Percentiles rank a stretch among this genome's conserved stretches.
phyloP scores from a whole-genome alignment of 2,797 vertebrate species.

The Gambusia yucatana region DNA sequence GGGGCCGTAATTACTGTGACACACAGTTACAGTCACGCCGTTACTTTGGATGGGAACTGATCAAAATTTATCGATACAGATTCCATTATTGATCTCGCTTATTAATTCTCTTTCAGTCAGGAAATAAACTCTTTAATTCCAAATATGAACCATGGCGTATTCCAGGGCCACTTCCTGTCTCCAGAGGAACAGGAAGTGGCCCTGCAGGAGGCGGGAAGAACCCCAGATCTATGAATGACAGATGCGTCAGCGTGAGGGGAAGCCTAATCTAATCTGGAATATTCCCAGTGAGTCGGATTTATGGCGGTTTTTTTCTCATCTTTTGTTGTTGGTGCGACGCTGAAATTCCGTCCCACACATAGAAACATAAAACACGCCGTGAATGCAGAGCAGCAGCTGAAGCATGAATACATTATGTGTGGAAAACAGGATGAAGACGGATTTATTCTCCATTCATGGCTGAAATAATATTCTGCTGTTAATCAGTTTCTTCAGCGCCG shows the following conservation, averaged over 20 bases:
- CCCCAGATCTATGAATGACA: conserved; percentile 35
- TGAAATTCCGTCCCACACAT: background rate
- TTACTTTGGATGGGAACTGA: too few species aligned
- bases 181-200: conserved; percentile 9
- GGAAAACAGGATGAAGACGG: background rate
- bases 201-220: conserved; percentile 47
- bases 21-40: too few species aligned
- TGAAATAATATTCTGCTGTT: background rate
- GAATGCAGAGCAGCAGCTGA: background rate
- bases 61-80: too few species aligned
- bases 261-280: background rate
- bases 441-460: background rate
- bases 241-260: conserved; percentile 2
- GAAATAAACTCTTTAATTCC: too few species aligned
- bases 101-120: too few species aligned
- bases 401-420: conserved; percentile 1
- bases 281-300: background rate
- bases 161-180: background rate
- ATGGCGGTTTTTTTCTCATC: background rate
- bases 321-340: background rate
- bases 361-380: background rate
- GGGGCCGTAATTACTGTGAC: too few species aligned
- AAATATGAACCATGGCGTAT: too few species aligned
- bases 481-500: background rate
- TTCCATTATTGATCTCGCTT: too few species aligned